Evolutionary conservation across 2,888 invertebrate species (phyloP).

Genomic region (Sphaerophoria rueppellii): DNA sequence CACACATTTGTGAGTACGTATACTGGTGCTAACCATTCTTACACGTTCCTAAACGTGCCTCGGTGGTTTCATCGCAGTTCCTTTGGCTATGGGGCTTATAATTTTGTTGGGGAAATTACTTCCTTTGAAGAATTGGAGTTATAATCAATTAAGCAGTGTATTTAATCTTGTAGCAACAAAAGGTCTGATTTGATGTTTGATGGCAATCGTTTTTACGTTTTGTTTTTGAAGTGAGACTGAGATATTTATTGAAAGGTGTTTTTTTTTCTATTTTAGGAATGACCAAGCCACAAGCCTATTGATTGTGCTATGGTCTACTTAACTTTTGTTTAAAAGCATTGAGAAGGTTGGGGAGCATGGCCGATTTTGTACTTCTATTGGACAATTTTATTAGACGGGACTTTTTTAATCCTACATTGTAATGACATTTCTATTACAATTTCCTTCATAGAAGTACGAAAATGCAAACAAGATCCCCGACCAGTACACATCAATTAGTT

Average conservation of each 20-base stretch:
- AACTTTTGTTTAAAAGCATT: no score
- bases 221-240: conserved; percentile 5
- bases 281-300: no score
- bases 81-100: conserved; percentile 60
- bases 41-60: conserved; percentile 49
- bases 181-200: conserved; percentile 19
- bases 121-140: conserved; percentile 49
- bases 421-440: no score
- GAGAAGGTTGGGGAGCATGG: no score
- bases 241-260: conserved; percentile 36
- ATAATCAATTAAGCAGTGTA: conserved; percentile 67
- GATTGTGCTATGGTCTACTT: no score
- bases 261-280: background rate
- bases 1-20: background rate
- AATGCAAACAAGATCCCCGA: no score
- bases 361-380: no score
- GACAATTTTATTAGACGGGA: no score
- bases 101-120: conserved; percentile 62
- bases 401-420: no score
- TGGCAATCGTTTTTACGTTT: background rate
- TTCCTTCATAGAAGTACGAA: no score
- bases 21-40: background rate
- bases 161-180: conserved; percentile 45
- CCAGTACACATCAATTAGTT: no score
- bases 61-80: conserved; percentile 66